These are phyloP conservation scores for Xestoiulus laeticollis DNA, from an alignment of 2,888 invertebrate species.

Conservation along the genomic window DNA sequence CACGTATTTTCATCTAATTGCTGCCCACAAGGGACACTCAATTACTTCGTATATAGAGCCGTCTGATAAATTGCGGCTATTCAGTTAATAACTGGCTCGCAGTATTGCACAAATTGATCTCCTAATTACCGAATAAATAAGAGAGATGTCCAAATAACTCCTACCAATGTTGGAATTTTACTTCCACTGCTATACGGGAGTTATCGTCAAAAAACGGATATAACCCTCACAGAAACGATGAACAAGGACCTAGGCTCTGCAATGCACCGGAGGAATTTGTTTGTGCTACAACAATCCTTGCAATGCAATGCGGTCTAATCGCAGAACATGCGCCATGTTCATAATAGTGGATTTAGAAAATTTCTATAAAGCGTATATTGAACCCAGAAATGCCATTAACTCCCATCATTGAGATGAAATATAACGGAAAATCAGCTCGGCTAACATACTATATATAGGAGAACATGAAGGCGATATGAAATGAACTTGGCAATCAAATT, in stretches of 20 bases:
- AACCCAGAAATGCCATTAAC: constrained; percentile 6
- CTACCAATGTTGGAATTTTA: neutral
- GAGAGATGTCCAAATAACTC: constrained; percentile 37
- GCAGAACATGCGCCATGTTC: neutral
- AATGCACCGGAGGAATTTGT: constrained; percentile 2
- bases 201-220: constrained; percentile 7
- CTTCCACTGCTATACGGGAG: neutral
- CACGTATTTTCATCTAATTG: constrained; percentile 21
- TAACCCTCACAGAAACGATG: constrained; percentile 7
- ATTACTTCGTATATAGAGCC: neutral
- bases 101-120: constrained; percentile 32
- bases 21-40: constrained; percentile 9
- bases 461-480: neutral
- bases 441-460: neutral
- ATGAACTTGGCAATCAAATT: constrained; percentile 37
- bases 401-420: neutral
- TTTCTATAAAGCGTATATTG: neutral
- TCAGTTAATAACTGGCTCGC: constrained; percentile 22
- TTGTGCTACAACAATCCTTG: constrained; percentile 5
- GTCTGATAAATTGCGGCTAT: constrained; percentile 18
- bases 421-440: constrained; percentile 15
- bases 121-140: constrained; percentile 34
- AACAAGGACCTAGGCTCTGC: neutral
- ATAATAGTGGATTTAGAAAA: neutral
- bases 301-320: constrained; percentile 22